Evolutionary conservation across 2,888 invertebrate species (phyloP).

Genomic region (Meandrusa payeni): DNA sequence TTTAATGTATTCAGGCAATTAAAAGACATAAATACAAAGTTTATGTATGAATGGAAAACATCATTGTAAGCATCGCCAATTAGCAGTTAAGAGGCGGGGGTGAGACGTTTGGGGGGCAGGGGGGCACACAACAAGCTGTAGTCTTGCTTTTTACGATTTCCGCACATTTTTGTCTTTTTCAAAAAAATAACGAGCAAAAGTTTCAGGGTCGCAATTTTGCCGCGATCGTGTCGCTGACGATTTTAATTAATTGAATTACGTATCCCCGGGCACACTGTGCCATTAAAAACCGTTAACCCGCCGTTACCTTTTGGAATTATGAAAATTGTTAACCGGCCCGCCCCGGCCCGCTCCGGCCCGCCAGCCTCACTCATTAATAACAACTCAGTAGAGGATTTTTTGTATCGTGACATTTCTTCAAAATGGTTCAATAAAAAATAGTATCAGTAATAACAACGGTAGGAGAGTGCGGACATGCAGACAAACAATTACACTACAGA

Average conservation of each 20-base stretch:
- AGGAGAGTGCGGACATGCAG: no score
- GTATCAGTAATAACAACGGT: no score
- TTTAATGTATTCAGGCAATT: no score
- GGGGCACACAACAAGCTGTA: neutral
- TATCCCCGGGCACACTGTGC: neutral
- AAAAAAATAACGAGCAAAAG: constrained; percentile 5
- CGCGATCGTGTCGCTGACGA: neutral
- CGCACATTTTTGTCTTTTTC: neutral
- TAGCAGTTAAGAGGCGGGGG: neutral
- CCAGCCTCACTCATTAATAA: no score
- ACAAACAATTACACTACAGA: no score
- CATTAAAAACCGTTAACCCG: constrained; percentile 1
- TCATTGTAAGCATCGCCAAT: neutral
- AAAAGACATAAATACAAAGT: no score
- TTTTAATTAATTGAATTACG: constrained; percentile 3
- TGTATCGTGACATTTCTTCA: no score
- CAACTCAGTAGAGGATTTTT: no score
- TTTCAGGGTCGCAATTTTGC: neutral
- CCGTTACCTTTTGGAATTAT: neutral
- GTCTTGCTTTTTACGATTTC: neutral
- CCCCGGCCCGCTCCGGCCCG: no score
- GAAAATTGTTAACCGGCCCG: neutral
- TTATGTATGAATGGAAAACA: no score
- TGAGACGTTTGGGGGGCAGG: no score
- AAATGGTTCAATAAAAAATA: no score